phyloP scores from a whole-genome alignment of 2,797 vertebrate genomes.

The Spinibarbus caldwelli region DNA sequence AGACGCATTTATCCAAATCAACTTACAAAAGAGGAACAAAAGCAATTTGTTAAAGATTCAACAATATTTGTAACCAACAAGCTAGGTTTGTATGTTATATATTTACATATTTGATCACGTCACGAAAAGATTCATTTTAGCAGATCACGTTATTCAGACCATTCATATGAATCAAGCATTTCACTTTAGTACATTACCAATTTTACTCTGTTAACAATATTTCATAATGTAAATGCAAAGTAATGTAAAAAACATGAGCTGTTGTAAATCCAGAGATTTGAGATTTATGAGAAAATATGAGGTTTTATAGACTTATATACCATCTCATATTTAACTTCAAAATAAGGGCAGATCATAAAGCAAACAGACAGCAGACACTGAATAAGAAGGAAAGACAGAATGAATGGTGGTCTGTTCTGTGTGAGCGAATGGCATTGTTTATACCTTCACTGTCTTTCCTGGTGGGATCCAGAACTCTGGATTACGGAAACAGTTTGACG shows the following conservation, averaged over 20 bases:
- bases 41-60: neutral
- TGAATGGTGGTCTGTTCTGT: neutral
- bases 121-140: neutral
- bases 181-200: neutral
- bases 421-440: neutral
- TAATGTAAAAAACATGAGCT: neutral
- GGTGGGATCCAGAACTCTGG: slow-evolving; percentile 11
- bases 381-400: neutral
- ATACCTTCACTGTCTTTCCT: neutral
- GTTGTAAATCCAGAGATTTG: no score
- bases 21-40: neutral
- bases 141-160: neutral
- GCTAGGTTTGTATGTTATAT: neutral
- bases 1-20: neutral
- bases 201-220: neutral
- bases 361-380: neutral
- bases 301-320: neutral
- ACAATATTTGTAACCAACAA: neutral
- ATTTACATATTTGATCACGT: neutral
- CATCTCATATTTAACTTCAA: neutral
- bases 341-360: neutral
- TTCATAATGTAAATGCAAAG: neutral
- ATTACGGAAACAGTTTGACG: slow-evolving; percentile 29
- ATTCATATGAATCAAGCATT: neutral
- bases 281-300: neutral